These are phyloP conservation scores for Arothron firmamentum DNA, from an alignment of 2,113 vertebrate species.

Conservation along the genomic window DNA sequence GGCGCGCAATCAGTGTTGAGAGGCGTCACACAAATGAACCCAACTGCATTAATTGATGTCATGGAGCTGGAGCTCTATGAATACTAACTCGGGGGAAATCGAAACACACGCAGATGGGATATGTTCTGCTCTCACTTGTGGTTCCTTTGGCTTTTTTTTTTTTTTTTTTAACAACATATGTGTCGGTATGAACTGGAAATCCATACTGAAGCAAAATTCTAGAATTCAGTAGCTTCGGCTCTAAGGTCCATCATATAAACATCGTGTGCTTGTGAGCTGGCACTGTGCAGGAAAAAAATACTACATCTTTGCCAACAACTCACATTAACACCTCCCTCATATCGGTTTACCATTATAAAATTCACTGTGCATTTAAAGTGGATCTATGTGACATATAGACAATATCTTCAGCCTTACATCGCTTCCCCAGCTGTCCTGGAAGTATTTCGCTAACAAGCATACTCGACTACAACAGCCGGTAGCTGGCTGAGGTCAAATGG, in stretches of 20 bases:
- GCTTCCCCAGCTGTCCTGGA: no score
- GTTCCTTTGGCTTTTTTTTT: background rate
- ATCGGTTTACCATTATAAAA: no score
- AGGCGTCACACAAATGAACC: slow-evolving; percentile 30
- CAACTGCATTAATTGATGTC: slow-evolving; percentile 42
- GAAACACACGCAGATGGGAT: slow-evolving; percentile 3
- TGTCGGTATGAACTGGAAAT: background rate
- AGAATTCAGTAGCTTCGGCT: no score
- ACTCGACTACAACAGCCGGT: background rate
- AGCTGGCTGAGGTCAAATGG: slow-evolving; percentile 9
- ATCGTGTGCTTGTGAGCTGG: no score
- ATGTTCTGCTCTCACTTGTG: background rate
- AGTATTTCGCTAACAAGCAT: no score
- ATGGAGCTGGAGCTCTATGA: slow-evolving; percentile 4
- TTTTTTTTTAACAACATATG: slow-evolving; percentile 11
- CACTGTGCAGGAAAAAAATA: no score
- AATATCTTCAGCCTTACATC: no score
- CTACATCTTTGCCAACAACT: no score
- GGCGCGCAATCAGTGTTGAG: slow-evolving; percentile 25
- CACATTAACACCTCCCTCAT: no score
- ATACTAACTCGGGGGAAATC: slow-evolving; percentile 10
- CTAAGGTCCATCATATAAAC: no score
- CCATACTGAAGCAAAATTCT: background rate
- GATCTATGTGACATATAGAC: no score
- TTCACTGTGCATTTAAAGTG: no score